Evolutionary conservation across 2,888 invertebrate species (phyloP).

Genomic region (Acronicta psi): DNA sequence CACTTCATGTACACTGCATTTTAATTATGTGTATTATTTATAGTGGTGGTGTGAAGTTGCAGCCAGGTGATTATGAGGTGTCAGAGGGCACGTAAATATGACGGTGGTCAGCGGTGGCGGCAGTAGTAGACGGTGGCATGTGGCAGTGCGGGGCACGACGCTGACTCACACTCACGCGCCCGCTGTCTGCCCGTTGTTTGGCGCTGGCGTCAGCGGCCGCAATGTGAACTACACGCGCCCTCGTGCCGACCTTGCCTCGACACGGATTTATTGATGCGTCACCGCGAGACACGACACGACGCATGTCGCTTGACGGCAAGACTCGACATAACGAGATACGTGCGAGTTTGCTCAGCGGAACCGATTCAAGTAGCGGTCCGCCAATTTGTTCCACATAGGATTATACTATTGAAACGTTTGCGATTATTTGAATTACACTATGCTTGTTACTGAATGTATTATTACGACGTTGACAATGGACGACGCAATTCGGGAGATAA

Average conservation of each 20-base stretch:
- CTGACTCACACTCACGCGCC: constrained; percentile 82
- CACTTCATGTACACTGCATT: constrained; percentile 31
- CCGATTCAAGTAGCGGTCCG: constrained; percentile 55
- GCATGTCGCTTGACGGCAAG: constrained; percentile 40
- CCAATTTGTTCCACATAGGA: constrained; percentile 55
- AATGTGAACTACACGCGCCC: constrained; percentile 80
- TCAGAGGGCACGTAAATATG: constrained; percentile 43
- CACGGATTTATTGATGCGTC: constrained; percentile 87
- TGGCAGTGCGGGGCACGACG: constrained; percentile 38
- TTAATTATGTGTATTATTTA: constrained; percentile 38
- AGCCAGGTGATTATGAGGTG: constrained; percentile 48
- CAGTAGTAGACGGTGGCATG: constrained; percentile 44
- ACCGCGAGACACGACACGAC: constrained; percentile 67
- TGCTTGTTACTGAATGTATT: constrained; percentile 38
- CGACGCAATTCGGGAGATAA: constrained; percentile 46
- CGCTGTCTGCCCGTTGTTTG: constrained; percentile 76
- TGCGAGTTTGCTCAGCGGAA: constrained; percentile 62
- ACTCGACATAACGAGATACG: constrained; percentile 57
- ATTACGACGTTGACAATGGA: constrained; percentile 51
- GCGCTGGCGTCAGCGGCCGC: constrained; percentile 64
- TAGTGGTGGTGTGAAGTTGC: constrained; percentile 29
- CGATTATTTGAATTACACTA: constrained; percentile 52
- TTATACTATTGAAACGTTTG: constrained; percentile 43
- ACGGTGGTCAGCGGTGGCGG: constrained; percentile 31
- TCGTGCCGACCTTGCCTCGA: constrained; percentile 86